Evolutionary conservation across 2,797 vertebrate species (phyloP).

Genomic region (Schizopygopsis malacanthus): DNA sequence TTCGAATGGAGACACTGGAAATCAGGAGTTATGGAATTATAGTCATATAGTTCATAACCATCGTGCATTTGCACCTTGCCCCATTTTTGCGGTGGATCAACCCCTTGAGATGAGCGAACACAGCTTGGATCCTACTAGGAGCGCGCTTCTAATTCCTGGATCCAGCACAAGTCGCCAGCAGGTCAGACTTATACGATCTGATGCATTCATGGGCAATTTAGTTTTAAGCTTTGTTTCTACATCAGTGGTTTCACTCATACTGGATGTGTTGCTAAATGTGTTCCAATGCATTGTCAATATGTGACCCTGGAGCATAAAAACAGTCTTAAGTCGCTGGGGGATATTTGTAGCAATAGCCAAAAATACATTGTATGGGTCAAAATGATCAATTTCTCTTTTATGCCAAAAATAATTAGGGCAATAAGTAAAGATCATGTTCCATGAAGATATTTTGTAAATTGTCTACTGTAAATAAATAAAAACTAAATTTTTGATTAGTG

Average conservation of each 20-base stretch:
- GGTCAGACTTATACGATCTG: conserved; percentile 74
- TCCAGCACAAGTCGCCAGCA: conserved; percentile 88
- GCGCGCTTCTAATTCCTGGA: conserved; percentile 67
- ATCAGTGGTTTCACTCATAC: not conserved
- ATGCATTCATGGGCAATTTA: not conserved
- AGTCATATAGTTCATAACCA: conserved; percentile 81
- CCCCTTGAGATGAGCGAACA: conserved; percentile 93
- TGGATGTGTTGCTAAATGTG: too few species aligned
- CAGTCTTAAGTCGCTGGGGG: too few species aligned
- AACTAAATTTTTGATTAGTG: too few species aligned
- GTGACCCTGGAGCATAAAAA: too few species aligned
- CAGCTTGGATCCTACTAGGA: conserved; percentile 77
- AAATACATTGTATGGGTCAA: too few species aligned
- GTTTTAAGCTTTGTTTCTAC: too few species aligned
- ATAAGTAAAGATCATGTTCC: too few species aligned
- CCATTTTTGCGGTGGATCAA: conserved; percentile 88
- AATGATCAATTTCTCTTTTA: too few species aligned
- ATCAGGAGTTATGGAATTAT: conserved; percentile 86
- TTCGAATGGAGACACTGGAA: conserved; percentile 86
- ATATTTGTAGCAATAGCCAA: too few species aligned
- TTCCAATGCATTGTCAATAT: not conserved
- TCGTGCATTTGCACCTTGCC: conserved; percentile 84
- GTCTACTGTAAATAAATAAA: too few species aligned
- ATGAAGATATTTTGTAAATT: too few species aligned
- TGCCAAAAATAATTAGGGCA: too few species aligned